Evolutionary conservation across 2,113 vertebrate genomes (phyloP).

Genomic region (Tachysurus vachellii): DNA sequence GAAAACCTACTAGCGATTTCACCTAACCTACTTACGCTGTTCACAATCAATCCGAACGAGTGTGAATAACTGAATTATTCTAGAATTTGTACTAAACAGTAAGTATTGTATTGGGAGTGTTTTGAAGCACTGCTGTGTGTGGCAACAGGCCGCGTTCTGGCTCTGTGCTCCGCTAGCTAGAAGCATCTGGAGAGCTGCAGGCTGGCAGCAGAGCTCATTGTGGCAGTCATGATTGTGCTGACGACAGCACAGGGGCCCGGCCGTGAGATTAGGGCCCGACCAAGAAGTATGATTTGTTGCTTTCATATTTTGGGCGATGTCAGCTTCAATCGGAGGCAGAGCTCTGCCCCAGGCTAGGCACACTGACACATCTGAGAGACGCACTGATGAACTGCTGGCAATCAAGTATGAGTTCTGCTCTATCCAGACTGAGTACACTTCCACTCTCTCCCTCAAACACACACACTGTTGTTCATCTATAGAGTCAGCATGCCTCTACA

Average conservation of each 20-base stretch:
- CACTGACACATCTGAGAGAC: constrained; percentile 72
- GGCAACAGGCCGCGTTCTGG: constrained; percentile 52
- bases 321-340: constrained; percentile 75
- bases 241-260: constrained; percentile 67
- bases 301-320: constrained; percentile 77
- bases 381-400: constrained; percentile 76
- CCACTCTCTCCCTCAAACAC: not conserved
- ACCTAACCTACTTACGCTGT: too few species aligned
- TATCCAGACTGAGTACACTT: constrained; percentile 60
- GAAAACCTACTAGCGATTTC: not conserved
- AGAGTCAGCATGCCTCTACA: constrained; percentile 24
- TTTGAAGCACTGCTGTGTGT: constrained; percentile 56
- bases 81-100: constrained; percentile 21
- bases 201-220: constrained; percentile 70
- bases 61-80: constrained; percentile 13
- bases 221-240: constrained; percentile 72
- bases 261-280: constrained; percentile 70
- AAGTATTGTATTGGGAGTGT: constrained; percentile 56
- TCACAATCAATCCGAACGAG: not conserved
- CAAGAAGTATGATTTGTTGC: constrained; percentile 79
- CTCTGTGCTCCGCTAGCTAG: constrained; percentile 53
- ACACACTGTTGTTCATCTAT: constrained; percentile 24
- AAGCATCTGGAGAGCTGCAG: constrained; percentile 65
- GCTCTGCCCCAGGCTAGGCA: constrained; percentile 62
- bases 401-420: constrained; percentile 69